A percentile compares a stretch with the other conserved stretches of the same genome.
phyloP scores from a whole-genome alignment of 2,888 invertebrate species.

The Tortricodes alternella region DNA sequence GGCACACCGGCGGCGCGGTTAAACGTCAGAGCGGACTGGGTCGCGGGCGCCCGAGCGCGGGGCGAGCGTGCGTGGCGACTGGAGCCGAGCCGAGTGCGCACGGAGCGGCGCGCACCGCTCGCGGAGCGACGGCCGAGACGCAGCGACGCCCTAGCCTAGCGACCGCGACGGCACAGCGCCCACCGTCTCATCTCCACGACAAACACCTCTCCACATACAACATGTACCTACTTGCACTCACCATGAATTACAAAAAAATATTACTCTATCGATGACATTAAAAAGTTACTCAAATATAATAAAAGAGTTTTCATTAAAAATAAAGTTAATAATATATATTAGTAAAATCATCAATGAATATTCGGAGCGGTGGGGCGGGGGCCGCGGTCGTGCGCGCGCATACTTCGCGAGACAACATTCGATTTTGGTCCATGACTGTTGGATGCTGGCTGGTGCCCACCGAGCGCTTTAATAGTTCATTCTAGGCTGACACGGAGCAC shows the following conservation, averaged over 20 bases:
- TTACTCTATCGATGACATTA: conserved; percentile 14
- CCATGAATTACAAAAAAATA: conserved; percentile 16
- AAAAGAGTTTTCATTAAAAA: conserved; percentile 46
- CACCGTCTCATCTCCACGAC: conserved; percentile 46
- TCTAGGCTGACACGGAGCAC: conserved; percentile 62
- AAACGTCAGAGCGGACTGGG: conserved; percentile 80
- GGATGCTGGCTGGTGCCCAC: conserved; percentile 78
- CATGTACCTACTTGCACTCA: background rate
- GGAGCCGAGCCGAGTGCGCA: conserved; percentile 60
- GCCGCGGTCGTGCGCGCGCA: conserved; percentile 75
- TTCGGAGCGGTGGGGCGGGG: conserved; percentile 64
- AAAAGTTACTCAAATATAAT: background rate
- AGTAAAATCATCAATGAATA: conserved; percentile 80
- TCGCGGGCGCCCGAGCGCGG: conserved; percentile 55
- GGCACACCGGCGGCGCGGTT: conserved; percentile 72
- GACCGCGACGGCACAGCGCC: conserved; percentile 68
- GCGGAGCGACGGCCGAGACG: conserved; percentile 77
- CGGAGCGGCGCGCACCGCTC: conserved; percentile 53
- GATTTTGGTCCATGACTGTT: conserved; percentile 83
- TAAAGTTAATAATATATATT: conserved; percentile 66
- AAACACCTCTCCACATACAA: conserved; percentile 17
- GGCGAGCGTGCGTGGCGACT: conserved; percentile 70
- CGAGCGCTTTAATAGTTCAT: conserved; percentile 79
- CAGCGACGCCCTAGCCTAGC: conserved; percentile 80
- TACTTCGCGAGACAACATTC: conserved; percentile 75